Conservation (phyloP, 2,797 vertebrate genomes). For the Sparidentex hasta region DNA sequence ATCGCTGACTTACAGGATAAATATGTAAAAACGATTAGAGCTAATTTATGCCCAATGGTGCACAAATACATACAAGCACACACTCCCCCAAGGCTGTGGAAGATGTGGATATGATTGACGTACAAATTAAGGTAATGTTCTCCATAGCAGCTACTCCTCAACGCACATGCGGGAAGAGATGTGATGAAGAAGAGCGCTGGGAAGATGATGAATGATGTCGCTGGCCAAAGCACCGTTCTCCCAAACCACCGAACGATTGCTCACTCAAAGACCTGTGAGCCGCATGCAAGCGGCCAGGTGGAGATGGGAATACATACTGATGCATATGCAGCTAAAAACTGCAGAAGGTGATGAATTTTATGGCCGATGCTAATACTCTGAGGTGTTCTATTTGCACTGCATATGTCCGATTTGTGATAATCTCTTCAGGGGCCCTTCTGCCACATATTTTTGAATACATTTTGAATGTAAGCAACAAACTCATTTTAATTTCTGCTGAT, state of each 20-base stretch:
- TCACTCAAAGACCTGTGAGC: constrained; percentile 41
- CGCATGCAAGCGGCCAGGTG: constrained; percentile 40
- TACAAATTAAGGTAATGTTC: constrained; percentile 61
- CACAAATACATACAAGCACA: constrained; percentile 21
- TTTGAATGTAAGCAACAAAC: constrained; percentile 11
- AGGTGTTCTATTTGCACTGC: neutral
- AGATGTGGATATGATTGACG: constrained; percentile 63
- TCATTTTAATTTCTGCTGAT: neutral
- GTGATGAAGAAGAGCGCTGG: constrained; percentile 40
- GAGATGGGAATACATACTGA: constrained; percentile 19
- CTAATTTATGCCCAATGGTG: constrained; percentile 22
- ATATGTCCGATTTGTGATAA: constrained; percentile 17
- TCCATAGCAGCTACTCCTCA: constrained; percentile 31
- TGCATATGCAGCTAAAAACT: constrained; percentile 32
- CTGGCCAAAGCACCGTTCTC: constrained; percentile 12
- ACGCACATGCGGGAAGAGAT: constrained; percentile 52
- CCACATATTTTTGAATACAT: neutral
- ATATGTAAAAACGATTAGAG: constrained; percentile 12
- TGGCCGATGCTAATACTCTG: constrained; percentile 11
- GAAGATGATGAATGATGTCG: constrained; percentile 66
- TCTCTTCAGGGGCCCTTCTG: neutral
- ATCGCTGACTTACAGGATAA: constrained; percentile 8
- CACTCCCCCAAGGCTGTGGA: constrained; percentile 1
- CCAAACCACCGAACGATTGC: constrained; percentile 52
- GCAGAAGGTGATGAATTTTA: constrained; percentile 23